phyloP scores from a whole-genome alignment of 2,888 invertebrate species.

The Metallyticus violacea region DNA sequence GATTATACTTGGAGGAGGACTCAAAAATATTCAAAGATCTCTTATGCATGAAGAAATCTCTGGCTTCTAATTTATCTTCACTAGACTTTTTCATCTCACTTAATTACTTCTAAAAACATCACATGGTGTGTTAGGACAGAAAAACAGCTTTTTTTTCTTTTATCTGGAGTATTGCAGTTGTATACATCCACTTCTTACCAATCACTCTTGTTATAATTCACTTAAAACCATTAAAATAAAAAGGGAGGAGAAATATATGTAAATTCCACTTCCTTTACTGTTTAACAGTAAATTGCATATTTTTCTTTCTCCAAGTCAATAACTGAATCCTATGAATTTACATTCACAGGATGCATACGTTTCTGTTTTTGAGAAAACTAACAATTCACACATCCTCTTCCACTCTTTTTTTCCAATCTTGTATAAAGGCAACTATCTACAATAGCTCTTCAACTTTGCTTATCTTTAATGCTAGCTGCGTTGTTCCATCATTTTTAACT shows the following conservation, averaged over 20 bases:
- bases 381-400: background rate
- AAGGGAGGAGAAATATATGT: background rate
- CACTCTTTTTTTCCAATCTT: background rate
- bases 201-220: background rate
- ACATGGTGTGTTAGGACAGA: background rate
- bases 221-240: background rate
- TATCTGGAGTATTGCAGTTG: background rate
- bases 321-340: background rate
- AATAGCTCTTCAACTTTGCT: background rate
- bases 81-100: background rate
- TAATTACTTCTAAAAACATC: background rate
- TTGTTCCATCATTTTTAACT: background rate
- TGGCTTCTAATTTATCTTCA: background rate
- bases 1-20: background rate
- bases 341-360: background rate
- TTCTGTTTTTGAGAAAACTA: background rate
- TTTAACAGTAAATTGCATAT: background rate
- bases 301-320: background rate
- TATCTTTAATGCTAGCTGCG: background rate
- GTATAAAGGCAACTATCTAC: conserved; percentile 6
- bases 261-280: background rate
- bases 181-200: background rate
- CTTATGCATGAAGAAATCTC: background rate
- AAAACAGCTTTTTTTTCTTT: background rate
- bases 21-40: background rate